Base-by-base conservation (phyloP, 2,888 invertebrate genomes). In the Lamellibrachia satsuma region DNA sequence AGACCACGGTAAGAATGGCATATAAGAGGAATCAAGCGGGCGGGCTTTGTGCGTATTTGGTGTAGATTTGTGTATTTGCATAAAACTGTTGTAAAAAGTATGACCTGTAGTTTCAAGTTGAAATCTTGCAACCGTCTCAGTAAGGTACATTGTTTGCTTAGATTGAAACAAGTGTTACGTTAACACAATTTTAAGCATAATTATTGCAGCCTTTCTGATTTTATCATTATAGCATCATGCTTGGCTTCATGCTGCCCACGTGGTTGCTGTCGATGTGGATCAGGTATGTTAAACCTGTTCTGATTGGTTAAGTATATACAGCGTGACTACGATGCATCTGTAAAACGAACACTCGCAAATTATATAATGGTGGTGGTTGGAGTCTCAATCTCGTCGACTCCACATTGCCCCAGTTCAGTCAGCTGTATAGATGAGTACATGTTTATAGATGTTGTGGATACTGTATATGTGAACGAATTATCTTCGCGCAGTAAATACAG, bases 231-330 rank as follows among this genome's bases (percentile, higher is more conserved):
- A 96, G 96, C 95, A 92, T 96, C 91, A 95, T 96, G 95, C 93
- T 95, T 22, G 96, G 96, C 1, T 93, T 96, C 91, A 98, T 98
- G 95, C 97, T 98, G 93, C 98, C 98, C n/a, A 98, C 98, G 0
- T 98, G 98, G 98, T 98, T 98, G 95, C 97, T 99, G 94, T 98
- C 98, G 0, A 99, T 99, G 98, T 99, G 99, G 99, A 98, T 99
- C 94, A 98, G 91, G 91, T 91, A 52, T 15, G 91, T 91, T n/a
- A 52, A 22, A 91, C 39, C 0, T 91, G 15, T 15, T 52, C 22
- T 75, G 75, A 75, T 22, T 39, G 75, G 22, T n/a, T 75, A 75
- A 4, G 75, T 75, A 22, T 22, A 75, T 15, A 75, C n/a, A 39
- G 75, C 22, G 8, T 75, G 15, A 75, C 6, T 75, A 75, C 15